phyloP scores from a whole-genome alignment of 2,888 invertebrate genomes.

The Lutraria lutraria region DNA sequence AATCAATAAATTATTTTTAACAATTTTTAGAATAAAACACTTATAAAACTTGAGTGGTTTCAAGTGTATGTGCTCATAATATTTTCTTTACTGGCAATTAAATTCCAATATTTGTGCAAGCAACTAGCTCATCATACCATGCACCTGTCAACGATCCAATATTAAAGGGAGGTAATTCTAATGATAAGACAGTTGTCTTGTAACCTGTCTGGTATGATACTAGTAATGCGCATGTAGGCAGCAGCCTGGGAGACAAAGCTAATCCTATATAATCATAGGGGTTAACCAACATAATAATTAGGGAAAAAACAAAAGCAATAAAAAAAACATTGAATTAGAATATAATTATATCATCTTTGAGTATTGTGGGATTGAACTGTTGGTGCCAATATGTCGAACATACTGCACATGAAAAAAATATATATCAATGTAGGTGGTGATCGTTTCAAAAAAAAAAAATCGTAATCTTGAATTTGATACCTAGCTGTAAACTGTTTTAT shows the following conservation, averaged over 20 bases:
- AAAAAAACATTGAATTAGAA: background rate
- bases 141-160: slow-evolving; percentile 3
- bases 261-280: background rate
- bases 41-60: slow-evolving; percentile 16
- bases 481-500: too few relatives aligned
- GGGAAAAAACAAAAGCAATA: background rate
- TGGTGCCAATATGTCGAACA: too few relatives aligned
- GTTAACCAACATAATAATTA: background rate
- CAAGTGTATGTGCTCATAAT: slow-evolving; percentile 4
- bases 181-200: background rate
- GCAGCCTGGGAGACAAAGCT: background rate
- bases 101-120: slow-evolving; percentile 13
- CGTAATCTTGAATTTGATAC: too few relatives aligned
- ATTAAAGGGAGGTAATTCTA: background rate
- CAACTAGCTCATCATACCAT: background rate
- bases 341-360: too few relatives aligned
- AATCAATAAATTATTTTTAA: slow-evolving; percentile 22
- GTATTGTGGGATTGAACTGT: too few relatives aligned
- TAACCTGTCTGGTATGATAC: background rate
- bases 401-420: too few relatives aligned
- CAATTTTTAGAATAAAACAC: slow-evolving; percentile 14
- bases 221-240: background rate
- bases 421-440: too few relatives aligned
- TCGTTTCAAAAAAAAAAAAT: too few relatives aligned
- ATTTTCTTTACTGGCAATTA: slow-evolving; percentile 18